phyloP scores from a whole-genome alignment of 2,797 vertebrate genomes.

The Hapalemur alaotrensis region DNA sequence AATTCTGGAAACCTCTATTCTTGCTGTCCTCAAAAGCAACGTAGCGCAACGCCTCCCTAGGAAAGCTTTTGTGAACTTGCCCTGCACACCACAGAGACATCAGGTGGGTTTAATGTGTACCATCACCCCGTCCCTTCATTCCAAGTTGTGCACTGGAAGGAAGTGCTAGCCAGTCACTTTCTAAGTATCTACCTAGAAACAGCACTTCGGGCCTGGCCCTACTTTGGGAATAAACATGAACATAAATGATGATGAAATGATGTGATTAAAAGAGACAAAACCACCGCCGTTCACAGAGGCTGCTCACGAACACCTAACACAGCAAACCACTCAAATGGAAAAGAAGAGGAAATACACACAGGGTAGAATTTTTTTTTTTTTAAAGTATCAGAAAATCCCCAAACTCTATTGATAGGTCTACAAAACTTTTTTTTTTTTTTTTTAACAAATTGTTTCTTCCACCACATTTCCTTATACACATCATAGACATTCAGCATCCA shows the following conservation, averaged over 20 bases:
- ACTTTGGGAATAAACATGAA: background rate
- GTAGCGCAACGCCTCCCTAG: background rate
- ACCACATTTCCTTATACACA: background rate
- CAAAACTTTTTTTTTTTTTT: background rate
- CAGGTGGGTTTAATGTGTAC: conserved; percentile 50
- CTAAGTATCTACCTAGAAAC: conserved; percentile 68
- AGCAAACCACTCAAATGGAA: background rate
- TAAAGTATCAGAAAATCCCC: conserved; percentile 42
- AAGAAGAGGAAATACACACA: background rate
- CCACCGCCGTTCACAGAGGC: background rate
- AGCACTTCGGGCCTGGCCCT: background rate
- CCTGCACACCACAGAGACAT: background rate
- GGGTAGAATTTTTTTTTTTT: background rate
- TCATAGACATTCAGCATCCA: background rate
- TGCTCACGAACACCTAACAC: background rate
- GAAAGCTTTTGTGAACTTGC: background rate
- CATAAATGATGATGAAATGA: conserved; percentile 44
- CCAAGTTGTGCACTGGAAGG: background rate
- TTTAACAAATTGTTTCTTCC: background rate
- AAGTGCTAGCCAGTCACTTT: background rate
- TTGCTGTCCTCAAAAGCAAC: background rate
- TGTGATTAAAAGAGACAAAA: background rate
- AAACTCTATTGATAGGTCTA: background rate
- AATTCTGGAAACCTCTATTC: background rate
- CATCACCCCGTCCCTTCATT: background rate